These are phyloP conservation scores for Noctilio leporinus DNA, from an alignment of 2,113 vertebrate genomes.

Conservation along the genomic window DNA sequence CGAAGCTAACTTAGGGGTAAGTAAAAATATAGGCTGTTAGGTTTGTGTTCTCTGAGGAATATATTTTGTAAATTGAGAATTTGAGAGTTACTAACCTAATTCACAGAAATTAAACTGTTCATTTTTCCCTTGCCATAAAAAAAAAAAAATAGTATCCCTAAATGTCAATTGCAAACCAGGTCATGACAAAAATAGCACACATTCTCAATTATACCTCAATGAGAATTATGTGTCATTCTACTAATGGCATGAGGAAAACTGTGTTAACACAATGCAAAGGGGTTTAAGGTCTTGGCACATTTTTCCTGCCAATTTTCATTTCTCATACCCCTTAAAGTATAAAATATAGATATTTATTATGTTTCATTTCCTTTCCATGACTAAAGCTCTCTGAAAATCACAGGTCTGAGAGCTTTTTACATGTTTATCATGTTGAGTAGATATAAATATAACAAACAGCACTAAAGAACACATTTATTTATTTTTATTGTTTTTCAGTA, in stretches of 20 bases:
- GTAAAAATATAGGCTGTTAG: neutral
- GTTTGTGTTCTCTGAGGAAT: neutral
- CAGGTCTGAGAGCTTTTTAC: neutral
- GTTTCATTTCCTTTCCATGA: neutral
- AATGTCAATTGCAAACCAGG: neutral
- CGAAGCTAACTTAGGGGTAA: neutral
- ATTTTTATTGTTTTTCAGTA: neutral
- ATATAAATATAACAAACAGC: neutral
- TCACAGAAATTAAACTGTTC: neutral
- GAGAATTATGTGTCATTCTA: neutral
- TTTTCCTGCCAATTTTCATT: neutral
- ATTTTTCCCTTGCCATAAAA: neutral
- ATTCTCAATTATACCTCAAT: neutral
- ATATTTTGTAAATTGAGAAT: neutral
- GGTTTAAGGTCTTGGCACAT: neutral
- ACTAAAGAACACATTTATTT: neutral
- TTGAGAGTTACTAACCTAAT: neutral
- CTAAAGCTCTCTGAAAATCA: neutral
- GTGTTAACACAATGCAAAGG: neutral
- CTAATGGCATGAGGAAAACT: neutral
- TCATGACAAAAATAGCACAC: neutral
- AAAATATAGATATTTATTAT: conserved; percentile 30
- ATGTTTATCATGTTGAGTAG: neutral
- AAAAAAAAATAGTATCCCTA: neutral
- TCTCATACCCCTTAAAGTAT: neutral